phyloP scores from a whole-genome alignment of 2,888 invertebrate genomes.

The Amblyjoppa proteus region DNA sequence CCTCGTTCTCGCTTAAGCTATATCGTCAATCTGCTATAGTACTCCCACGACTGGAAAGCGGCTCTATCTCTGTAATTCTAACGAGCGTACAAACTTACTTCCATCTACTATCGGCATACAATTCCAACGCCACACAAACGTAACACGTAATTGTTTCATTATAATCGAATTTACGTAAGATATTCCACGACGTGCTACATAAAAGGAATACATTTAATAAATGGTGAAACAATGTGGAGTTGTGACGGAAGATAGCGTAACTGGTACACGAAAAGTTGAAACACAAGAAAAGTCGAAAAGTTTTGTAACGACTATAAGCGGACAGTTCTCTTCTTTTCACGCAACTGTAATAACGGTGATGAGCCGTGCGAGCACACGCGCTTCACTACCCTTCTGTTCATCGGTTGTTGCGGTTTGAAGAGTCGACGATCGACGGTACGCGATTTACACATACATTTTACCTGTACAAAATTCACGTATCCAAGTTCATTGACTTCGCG shows the following conservation, averaged over 20 bases:
- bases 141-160: conserved; percentile 11
- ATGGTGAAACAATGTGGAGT: not conserved
- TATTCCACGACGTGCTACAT: not conserved
- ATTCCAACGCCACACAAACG: not conserved
- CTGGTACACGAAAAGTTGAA: not conserved
- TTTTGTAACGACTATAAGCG: not conserved
- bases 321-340: not conserved
- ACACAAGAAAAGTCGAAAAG: not conserved
- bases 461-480: not conserved
- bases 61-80: conserved; percentile 5
- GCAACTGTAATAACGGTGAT: conserved; percentile 58
- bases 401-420: conserved; percentile 31
- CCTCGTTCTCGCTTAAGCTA: conserved; percentile 37
- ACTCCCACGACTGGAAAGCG: conserved; percentile 28
- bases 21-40: conserved; percentile 8
- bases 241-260: not conserved
- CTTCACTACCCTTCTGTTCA: conserved; percentile 19
- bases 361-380: conserved; percentile 27
- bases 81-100: not conserved
- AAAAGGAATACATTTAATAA: not conserved
- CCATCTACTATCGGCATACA: not conserved
- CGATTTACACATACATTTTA: conserved; percentile 43
- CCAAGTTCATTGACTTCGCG: conserved; percentile 37
- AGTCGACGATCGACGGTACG: conserved; percentile 46
- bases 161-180: conserved; percentile 3